These are phyloP conservation scores for Spinus olivaceus DNA, from an alignment of 2,797 vertebrate species.

Conservation along the genomic window DNA sequence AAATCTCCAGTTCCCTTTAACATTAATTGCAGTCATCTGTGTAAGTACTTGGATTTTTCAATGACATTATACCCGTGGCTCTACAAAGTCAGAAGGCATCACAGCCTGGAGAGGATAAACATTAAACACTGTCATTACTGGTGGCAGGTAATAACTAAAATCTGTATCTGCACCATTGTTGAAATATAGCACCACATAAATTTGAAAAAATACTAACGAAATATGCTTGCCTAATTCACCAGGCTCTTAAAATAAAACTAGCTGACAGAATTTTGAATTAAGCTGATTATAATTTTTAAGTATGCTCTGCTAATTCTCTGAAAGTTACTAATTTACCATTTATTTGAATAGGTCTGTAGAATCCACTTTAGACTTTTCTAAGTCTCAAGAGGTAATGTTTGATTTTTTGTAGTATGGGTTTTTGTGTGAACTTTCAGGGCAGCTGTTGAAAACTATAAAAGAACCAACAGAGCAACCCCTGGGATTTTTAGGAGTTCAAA, in stretches of 20 bases:
- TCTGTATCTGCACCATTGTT: neutral
- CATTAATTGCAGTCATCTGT: constrained; percentile 52
- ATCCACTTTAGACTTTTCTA: neutral
- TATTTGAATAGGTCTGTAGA: neutral
- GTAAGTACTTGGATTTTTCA: constrained; percentile 47
- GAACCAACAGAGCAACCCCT: neutral
- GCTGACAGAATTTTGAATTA: constrained; percentile 9
- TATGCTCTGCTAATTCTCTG: neutral
- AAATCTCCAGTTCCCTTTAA: constrained; percentile 52
- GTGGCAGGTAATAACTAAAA: constrained; percentile 32
- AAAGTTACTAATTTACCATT: neutral
- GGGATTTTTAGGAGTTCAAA: neutral
- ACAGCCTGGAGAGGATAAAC: constrained; percentile 13
- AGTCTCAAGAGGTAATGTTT: neutral
- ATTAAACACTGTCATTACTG: constrained; percentile 14
- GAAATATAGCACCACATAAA: neutral
- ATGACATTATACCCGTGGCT: constrained; percentile 16
- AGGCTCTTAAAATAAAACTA: constrained; percentile 2
- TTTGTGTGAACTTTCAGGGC: neutral
- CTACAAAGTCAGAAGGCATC: constrained; percentile 29
- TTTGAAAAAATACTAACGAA: neutral
- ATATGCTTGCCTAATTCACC: neutral
- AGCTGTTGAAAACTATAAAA: neutral
- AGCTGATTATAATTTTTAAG: constrained; percentile 26
- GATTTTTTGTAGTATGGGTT: neutral